Percentiles rank a stretch among this genome's conserved stretches.
These are phyloP conservation scores for Troilus luridus DNA, from an alignment of 2,888 invertebrate genomes.

Conservation along the genomic window DNA sequence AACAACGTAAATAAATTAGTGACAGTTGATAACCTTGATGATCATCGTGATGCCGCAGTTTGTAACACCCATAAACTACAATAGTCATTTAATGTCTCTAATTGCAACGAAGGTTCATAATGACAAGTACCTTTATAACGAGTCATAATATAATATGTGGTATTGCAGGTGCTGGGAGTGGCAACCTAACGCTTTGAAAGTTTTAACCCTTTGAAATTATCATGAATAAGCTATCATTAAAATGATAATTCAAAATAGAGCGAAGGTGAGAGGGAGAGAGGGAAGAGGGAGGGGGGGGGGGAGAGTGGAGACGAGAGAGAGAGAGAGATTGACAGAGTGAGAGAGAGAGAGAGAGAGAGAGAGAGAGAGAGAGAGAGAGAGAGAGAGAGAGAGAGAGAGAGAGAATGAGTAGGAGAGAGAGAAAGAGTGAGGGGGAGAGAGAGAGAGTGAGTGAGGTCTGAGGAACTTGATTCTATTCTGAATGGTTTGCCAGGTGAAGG, in stretches of 20 bases:
- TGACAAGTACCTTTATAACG: neutral
- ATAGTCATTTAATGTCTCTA: neutral
- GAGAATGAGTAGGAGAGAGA: no score
- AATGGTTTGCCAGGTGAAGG: conserved; percentile 9
- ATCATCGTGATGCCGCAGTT: neutral
- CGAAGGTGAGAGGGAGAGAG: neutral
- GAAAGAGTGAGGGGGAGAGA: no score
- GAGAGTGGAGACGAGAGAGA: neutral
- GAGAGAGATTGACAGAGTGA: no score
- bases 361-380: no score
- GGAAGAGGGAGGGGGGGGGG: neutral
- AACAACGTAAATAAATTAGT: neutral
- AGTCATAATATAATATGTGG: neutral
- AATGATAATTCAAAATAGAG: neutral
- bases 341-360: no score
- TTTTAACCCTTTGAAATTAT: neutral
- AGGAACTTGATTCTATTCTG: neutral
- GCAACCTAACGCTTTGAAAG: neutral
- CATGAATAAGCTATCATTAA: neutral
- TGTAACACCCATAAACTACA: neutral
- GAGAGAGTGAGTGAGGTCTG: no score
- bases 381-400: no score
- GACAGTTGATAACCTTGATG: neutral
- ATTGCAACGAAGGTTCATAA: neutral
- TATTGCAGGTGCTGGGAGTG: neutral